phyloP scores from a whole-genome alignment of 2,888 invertebrate genomes.

The Escarpia spicata region DNA sequence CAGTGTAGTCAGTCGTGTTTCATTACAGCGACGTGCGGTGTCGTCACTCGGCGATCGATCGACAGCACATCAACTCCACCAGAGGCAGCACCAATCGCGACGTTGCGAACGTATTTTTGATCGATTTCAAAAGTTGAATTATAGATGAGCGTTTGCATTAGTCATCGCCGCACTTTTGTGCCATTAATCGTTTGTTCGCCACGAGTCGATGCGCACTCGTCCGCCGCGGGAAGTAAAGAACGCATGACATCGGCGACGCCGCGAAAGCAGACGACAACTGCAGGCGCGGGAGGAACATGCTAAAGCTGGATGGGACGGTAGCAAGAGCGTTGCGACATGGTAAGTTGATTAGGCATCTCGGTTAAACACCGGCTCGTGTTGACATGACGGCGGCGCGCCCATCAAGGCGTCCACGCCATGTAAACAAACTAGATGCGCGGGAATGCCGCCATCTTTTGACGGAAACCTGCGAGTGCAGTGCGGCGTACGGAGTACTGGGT shows the following conservation, averaged over 20 bases:
- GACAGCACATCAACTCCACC: neutral
- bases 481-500: neutral
- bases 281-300: neutral
- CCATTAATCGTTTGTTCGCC: neutral
- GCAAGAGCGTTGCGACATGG: neutral
- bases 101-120: neutral
- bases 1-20: neutral
- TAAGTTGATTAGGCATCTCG: slow-evolving; percentile 1
- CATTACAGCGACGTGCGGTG: neutral
- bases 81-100: neutral
- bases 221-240: neutral
- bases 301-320: neutral
- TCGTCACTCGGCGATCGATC: neutral
- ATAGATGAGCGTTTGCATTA: slow-evolving; percentile 12
- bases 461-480: neutral
- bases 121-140: slow-evolving; percentile 5
- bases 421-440: neutral
- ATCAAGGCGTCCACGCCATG: neutral
- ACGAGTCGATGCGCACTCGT: neutral
- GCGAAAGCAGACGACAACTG: neutral
- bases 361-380: neutral
- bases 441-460: neutral
- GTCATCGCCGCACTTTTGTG: neutral
- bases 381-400: neutral
- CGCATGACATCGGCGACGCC: neutral